Conservation (phyloP, 2,888 invertebrate genomes). For the Xestoiulus laeticollis region DNA sequence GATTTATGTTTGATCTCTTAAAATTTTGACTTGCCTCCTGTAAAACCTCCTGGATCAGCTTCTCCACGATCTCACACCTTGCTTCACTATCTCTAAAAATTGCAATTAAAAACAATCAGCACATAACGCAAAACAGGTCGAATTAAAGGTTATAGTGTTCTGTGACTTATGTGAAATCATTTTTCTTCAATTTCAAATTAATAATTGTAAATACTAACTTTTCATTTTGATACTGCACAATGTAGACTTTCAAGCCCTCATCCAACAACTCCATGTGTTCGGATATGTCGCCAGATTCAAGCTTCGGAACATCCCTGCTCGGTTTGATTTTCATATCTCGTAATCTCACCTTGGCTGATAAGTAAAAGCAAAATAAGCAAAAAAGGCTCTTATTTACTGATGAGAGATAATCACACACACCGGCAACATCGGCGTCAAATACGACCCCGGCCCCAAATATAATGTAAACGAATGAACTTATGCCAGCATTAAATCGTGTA, state of each 20-base stretch:
- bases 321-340: conserved; percentile 66
- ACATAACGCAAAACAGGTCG: too few relatives aligned
- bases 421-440: too few relatives aligned
- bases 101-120: background rate
- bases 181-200: background rate
- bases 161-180: conserved; percentile 39
- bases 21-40: conserved; percentile 60
- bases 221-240: conserved; percentile 71
- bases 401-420: background rate
- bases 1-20: too few relatives aligned
- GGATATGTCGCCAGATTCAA: conserved; percentile 63
- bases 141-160: conserved; percentile 38
- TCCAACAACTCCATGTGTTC: conserved; percentile 66
- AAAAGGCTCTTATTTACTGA: background rate
- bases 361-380: background rate
- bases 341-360: conserved; percentile 75
- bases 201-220: conserved; percentile 65
- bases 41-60: conserved; percentile 71
- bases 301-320: conserved; percentile 61
- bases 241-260: conserved; percentile 69
- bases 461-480: too few relatives aligned
- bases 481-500: background rate
- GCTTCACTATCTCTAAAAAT: conserved; percentile 63
- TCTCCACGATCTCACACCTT: conserved; percentile 74
- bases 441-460: too few relatives aligned